phyloP scores from a whole-genome alignment of 2,797 vertebrate species.

The Muscicapa comitata region DNA sequence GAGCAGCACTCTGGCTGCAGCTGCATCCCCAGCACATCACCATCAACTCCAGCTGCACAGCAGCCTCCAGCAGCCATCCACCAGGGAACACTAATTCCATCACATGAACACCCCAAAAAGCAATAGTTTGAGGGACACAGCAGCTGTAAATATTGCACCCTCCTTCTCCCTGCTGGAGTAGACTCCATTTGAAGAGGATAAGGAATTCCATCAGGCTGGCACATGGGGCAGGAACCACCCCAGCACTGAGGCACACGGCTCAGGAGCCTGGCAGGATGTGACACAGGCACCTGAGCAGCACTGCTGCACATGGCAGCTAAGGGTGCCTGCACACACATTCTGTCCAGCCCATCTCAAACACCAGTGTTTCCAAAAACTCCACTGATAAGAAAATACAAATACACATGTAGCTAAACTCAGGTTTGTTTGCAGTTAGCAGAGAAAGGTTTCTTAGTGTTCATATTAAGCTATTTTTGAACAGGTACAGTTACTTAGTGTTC shows the following conservation, averaged over 20 bases:
- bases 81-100: not conserved
- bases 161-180: not conserved
- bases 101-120: not conserved
- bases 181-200: not conserved
- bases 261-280: not conserved
- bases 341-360: not conserved
- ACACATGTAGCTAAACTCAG: not conserved
- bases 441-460: not conserved
- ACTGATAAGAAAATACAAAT: not conserved
- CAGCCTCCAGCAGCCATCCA: not conserved
- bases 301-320: accelerated
- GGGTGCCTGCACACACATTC: not conserved
- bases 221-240: accelerated
- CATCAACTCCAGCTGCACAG: not conserved
- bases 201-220: not conserved
- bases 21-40: not conserved
- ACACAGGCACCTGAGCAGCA: accelerated
- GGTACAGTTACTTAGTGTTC: not conserved
- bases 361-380: not conserved
- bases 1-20: not conserved
- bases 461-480: not conserved
- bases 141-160: not conserved
- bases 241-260: accelerated
- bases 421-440: not conserved
- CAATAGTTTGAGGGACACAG: not conserved